phyloP scores from a whole-genome alignment of 2,888 invertebrate species.

The Xestia c-nigrum region DNA sequence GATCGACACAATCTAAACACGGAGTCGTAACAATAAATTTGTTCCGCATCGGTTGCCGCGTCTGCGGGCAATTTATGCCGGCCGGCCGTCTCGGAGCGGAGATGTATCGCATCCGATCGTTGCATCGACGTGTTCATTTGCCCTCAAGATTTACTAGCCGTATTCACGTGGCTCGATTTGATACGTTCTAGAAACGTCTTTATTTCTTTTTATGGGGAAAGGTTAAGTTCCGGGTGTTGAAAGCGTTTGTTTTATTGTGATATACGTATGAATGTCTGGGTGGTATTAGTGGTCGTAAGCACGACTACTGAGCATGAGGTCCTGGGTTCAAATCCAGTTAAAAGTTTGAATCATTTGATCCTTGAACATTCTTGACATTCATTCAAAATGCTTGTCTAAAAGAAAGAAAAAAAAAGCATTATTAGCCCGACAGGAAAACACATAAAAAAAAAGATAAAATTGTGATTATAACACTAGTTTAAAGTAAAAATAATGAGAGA shows the following conservation, averaged over 20 bases:
- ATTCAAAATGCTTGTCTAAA: too few relatives aligned
- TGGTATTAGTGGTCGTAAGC: too few relatives aligned
- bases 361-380: too few relatives aligned
- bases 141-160: constrained; percentile 76
- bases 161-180: constrained; percentile 66
- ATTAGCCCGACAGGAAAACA: too few relatives aligned
- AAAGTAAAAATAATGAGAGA: too few relatives aligned
- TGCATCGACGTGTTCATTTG: constrained; percentile 83
- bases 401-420: too few relatives aligned
- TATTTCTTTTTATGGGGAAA: constrained; percentile 44
- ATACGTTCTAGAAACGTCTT: constrained; percentile 58
- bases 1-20: constrained; percentile 64
- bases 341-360: too few relatives aligned
- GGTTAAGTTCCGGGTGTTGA: constrained; percentile 21
- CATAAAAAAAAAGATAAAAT: too few relatives aligned
- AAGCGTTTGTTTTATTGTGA: constrained; percentile 24
- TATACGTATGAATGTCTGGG: neutral
- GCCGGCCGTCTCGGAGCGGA: constrained; percentile 73
- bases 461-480: too few relatives aligned
- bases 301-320: too few relatives aligned
- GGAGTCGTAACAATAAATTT: constrained; percentile 72
- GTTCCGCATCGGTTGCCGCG: constrained; percentile 78
- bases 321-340: too few relatives aligned
- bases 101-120: constrained; percentile 84
- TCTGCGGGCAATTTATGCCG: constrained; percentile 81